Evolutionary conservation across 2,113 vertebrate species (phyloP).

Genomic region (Phaethon lepturus): DNA sequence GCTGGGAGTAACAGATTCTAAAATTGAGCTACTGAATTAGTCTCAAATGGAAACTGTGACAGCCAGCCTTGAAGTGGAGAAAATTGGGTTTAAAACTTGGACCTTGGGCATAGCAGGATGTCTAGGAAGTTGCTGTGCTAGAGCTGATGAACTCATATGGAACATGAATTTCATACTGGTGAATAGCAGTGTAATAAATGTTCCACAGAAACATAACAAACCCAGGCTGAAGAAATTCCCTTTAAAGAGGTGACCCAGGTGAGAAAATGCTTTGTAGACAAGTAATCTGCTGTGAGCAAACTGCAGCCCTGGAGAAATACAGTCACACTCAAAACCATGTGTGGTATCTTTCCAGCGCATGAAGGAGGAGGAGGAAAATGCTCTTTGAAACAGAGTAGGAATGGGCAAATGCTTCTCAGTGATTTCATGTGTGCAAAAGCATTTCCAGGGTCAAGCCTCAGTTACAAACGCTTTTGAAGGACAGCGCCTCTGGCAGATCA

Average conservation of each 20-base stretch:
- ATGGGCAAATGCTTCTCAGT: background rate
- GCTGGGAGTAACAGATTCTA: conserved; percentile 40
- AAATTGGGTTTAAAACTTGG: conserved; percentile 53
- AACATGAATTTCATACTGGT: conserved; percentile 70
- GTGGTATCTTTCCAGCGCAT: background rate
- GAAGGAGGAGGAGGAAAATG: background rate
- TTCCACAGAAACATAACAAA: conserved; percentile 59
- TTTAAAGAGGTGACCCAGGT: conserved; percentile 66
- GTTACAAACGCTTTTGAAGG: background rate
- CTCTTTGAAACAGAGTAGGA: conserved; percentile 16
- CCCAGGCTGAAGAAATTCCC: conserved; percentile 49
- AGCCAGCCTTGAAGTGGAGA: background rate
- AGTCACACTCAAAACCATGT: background rate
- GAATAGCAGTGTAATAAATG: conserved; percentile 68
- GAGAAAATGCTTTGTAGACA: conserved; percentile 65
- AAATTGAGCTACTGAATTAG: conserved; percentile 44
- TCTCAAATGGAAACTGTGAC: conserved; percentile 33
- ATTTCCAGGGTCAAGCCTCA: background rate
- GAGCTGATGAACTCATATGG: conserved; percentile 32
- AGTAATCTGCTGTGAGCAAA: conserved; percentile 57
- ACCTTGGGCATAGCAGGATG: conserved; percentile 38
- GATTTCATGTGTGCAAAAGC: background rate
- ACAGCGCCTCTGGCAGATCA: background rate
- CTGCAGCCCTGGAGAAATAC: conserved; percentile 9
- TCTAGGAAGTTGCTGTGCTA: conserved; percentile 43